These are phyloP conservation scores for Drosophila lini DNA, from an alignment of 1,140 invertebrate species.

Conservation along the genomic window DNA sequence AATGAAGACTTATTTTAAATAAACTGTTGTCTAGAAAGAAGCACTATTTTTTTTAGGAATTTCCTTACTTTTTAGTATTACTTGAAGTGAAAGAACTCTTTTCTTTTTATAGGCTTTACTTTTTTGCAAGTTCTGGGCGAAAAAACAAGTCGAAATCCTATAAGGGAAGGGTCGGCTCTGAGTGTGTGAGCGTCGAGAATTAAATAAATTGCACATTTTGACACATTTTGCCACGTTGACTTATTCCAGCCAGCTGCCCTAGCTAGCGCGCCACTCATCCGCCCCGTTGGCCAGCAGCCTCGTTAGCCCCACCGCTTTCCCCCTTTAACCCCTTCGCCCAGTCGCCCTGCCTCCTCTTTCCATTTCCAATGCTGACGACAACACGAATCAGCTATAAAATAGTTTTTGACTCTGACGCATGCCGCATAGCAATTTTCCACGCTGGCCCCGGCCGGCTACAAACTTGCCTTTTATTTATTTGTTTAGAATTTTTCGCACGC, in stretches of 20 bases:
- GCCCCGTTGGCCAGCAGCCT: constrained; percentile 46
- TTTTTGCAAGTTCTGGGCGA: background rate
- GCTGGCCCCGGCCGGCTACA: constrained; percentile 40
- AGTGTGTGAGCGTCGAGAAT: constrained; percentile 55
- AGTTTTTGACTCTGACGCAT: constrained; percentile 77
- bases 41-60: background rate
- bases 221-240: constrained; percentile 82
- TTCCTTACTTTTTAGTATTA: background rate
- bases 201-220: constrained; percentile 82
- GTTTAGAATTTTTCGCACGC: constrained; percentile 79
- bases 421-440: constrained; percentile 76
- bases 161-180: constrained; percentile 9
- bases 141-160: constrained; percentile 4
- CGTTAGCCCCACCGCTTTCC: constrained; percentile 45
- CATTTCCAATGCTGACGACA: constrained; percentile 63
- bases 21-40: background rate
- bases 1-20: background rate
- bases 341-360: constrained; percentile 10
- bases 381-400: constrained; percentile 80
- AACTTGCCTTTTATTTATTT: constrained; percentile 79
- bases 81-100: background rate
- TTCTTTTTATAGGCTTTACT: background rate
- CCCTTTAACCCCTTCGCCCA: background rate
- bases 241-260: constrained; percentile 55
- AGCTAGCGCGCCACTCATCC: constrained; percentile 15